Percentiles rank a stretch among this genome's conserved stretches.
These are phyloP conservation scores for Poecilus cupreus DNA, from an alignment of 2,888 invertebrate species.

Conservation along the genomic window DNA sequence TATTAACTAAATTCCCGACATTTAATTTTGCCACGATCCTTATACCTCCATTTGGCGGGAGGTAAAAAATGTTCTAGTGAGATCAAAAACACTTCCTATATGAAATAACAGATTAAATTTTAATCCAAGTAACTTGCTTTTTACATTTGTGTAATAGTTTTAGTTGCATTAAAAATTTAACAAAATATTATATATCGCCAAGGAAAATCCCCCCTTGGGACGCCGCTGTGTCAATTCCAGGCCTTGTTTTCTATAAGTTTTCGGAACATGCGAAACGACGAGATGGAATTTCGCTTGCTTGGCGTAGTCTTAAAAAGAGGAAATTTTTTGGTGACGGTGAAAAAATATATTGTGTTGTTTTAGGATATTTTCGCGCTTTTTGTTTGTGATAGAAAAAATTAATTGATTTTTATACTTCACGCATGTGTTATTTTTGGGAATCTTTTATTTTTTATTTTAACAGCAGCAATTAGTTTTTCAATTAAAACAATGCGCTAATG, in stretches of 20 bases:
- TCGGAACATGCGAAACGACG: conserved; percentile 4
- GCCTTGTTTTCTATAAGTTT: conserved; percentile 17
- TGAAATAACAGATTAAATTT: too few relatives aligned
- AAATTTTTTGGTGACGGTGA: background rate
- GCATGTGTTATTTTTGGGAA: background rate
- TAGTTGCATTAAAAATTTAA: too few relatives aligned
- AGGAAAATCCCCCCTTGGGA: conserved; percentile 6
- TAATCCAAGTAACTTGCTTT: too few relatives aligned
- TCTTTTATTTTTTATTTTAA: background rate
- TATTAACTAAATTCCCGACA: too few relatives aligned
- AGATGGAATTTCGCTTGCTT: conserved; percentile 1
- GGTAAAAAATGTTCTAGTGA: too few relatives aligned
- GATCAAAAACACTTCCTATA: too few relatives aligned
- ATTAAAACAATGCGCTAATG: background rate
- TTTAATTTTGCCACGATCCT: too few relatives aligned
- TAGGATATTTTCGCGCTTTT: background rate
- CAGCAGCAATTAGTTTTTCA: background rate
- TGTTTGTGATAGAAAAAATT: conserved; percentile 1
- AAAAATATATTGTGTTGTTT: conserved; percentile 26
- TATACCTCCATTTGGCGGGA: too few relatives aligned
- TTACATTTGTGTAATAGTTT: too few relatives aligned
- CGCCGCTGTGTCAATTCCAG: background rate
- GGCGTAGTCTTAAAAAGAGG: background rate
- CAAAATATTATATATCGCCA: too few relatives aligned
- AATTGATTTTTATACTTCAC: background rate